phyloP scores from a whole-genome alignment of 2,113 vertebrate species.

The Chroicocephalus ridibundus region DNA sequence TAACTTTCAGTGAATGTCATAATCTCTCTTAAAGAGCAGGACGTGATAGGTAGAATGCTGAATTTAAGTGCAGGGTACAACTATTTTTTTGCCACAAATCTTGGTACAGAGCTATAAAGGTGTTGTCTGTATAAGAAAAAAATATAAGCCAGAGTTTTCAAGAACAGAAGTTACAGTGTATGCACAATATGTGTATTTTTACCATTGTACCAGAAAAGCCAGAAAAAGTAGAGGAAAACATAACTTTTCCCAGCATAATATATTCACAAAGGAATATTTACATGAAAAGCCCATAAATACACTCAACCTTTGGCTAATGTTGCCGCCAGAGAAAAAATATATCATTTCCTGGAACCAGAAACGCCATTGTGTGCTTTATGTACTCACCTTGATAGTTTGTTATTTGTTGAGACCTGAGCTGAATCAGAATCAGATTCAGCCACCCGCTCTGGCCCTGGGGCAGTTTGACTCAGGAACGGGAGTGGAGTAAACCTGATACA shows the following conservation, averaged over 20 bases:
- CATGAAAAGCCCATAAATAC: neutral
- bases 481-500: neutral
- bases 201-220: neutral
- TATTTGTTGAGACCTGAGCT: neutral
- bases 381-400: neutral
- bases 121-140: neutral
- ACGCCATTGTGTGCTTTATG: neutral
- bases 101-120: neutral
- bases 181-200: neutral
- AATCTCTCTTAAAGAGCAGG: neutral
- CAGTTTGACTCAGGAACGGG: neutral
- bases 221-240: neutral
- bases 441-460: neutral
- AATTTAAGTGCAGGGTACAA: neutral
- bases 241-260: neutral
- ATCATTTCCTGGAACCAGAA: neutral
- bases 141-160: neutral
- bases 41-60: neutral
- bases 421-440: conserved; percentile 12
- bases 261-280: neutral
- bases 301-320: neutral
- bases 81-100: neutral
- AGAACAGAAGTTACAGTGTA: neutral
- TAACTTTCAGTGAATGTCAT: neutral
- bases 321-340: neutral